A percentile compares a stretch with the other conserved stretches of the same genome.
These are phyloP conservation scores for Tetragonisca angustula DNA, from an alignment of 2,888 invertebrate species.

Conservation along the genomic window DNA sequence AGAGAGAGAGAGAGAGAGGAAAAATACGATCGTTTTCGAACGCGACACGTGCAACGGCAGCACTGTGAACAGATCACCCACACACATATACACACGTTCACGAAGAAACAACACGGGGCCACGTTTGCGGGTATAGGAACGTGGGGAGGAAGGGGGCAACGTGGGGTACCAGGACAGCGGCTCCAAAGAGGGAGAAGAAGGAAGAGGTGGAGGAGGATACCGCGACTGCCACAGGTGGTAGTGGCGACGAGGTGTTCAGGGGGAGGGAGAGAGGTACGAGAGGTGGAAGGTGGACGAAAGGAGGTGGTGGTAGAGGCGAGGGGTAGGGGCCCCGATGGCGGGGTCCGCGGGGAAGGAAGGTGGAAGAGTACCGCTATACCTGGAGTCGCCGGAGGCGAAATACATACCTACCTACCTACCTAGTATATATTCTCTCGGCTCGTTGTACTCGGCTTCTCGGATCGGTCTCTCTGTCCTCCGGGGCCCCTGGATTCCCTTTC, in stretches of 20 bases:
- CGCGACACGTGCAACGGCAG: conserved; percentile 59
- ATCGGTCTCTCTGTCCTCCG: conserved; percentile 16
- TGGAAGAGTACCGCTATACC: conserved; percentile 82
- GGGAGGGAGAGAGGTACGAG: conserved; percentile 11
- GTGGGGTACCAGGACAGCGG: conserved; percentile 51
- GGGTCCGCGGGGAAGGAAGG: conserved; percentile 64
- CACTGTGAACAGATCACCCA: conserved; percentile 33
- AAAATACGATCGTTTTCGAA: conserved; percentile 5
- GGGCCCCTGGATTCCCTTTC: conserved; percentile 12
- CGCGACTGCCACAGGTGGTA: conserved; percentile 15
- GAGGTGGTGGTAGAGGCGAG: conserved; percentile 47
- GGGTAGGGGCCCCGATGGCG: conserved; percentile 64
- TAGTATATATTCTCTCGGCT: conserved; percentile 71
- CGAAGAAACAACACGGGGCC: conserved; percentile 15
- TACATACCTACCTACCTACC: conserved; percentile 83
- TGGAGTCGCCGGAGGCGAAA: conserved; percentile 81
- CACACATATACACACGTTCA: conserved; percentile 29
- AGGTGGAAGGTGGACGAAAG: conserved; percentile 3
- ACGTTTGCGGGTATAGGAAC: conserved; percentile 20
- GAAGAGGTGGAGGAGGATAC: conserved; percentile 47
- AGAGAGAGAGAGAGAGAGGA: neutral
- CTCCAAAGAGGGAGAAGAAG: conserved; percentile 37
- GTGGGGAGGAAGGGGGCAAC: conserved; percentile 22
- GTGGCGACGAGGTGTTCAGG: conserved; percentile 18
- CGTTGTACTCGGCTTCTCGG: conserved; percentile 50